Evolutionary conservation across 2,797 vertebrate species (phyloP), one percentile per base, ranked within the genome.

Genomic region (Protosalanx chinensis): DNA sequence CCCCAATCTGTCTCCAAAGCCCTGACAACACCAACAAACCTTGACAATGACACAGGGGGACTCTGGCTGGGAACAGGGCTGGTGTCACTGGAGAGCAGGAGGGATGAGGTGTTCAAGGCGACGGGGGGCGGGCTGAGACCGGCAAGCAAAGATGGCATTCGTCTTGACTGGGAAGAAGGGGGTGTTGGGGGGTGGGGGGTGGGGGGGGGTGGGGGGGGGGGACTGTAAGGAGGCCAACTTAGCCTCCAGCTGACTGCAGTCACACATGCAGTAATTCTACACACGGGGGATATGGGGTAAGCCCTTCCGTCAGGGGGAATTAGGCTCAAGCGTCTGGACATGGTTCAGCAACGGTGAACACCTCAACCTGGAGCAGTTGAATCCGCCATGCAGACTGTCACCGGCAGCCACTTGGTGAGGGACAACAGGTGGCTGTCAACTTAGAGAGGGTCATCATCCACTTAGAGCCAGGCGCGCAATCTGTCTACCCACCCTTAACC

Each of bases 361-460:
- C 76, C 83, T 82, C 32, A 46, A 46, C 57, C 59, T 60, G 18
- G 61, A 81, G 78, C 71, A 80, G 82, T 84, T 85, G 85, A 86
- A 87, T 84, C 81, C 84, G 79, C 64, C 58, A 73, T 41, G 46
- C 57, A 29, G 75, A 81, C 75, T 71, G 82, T 74, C 69, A 72
- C 72, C 16, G 67, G 80, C 72, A 61, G 68, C 73, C 76, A 77
- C 74, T 61, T 76, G 72, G 86, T 81, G 76, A 72, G 82, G 80
- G 83, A 70, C 71, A 88, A 88, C 89, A 94, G 91, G 84, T 92
- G 88, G 81, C 76, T 83, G 86, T 87, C 23, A 18, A 82, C 86
- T 87, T 91, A 86, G 51, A 23, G 3, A 78, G 82, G 79, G 72
- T 72, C 81, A 82, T 91, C 84, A 87, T 86, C 70, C 85, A 72